These are phyloP conservation scores for Pristionchus pacificus DNA, from an alignment of 1,140 invertebrate species.

Conservation along the genomic window DNA sequence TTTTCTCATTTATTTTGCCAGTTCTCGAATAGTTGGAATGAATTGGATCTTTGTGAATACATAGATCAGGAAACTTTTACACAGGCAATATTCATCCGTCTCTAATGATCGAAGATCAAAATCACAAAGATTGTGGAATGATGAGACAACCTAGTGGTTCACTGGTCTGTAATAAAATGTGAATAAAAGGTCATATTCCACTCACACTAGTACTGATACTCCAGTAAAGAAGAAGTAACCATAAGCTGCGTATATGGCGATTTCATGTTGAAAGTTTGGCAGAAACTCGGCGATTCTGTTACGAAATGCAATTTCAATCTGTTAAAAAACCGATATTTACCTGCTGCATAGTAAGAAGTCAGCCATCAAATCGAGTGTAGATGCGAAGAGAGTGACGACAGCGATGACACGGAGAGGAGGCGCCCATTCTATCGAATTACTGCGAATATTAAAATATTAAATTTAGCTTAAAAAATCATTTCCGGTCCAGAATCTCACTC, in stretches of 20 bases:
- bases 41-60: no score
- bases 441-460: slow-evolving; percentile 33
- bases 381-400: slow-evolving; percentile 53
- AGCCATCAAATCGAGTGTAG: slow-evolving; percentile 54
- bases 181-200: no score
- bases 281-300: slow-evolving; percentile 48
- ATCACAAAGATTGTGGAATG: not conserved
- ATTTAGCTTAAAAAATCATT: no score
- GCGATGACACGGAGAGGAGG: slow-evolving; percentile 52
- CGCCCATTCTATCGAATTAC: slow-evolving; percentile 55
- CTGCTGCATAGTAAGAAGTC: slow-evolving; percentile 50
- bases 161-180: no score
- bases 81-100: no score
- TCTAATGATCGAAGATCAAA: no score
- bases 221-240: slow-evolving; percentile 57
- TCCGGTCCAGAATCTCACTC: no score
- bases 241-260: slow-evolving; percentile 47
- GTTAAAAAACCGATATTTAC: slow-evolving; percentile 1
- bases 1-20: no score
- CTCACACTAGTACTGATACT: slow-evolving; percentile 37
- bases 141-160: no score
- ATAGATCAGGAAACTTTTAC: no score
- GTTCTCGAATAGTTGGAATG: no score
- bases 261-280: slow-evolving; percentile 51
- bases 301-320: not conserved